Evolutionary conservation across 2,797 vertebrate genomes (phyloP).

Genomic region (Chlorospingus flavigularis): DNA sequence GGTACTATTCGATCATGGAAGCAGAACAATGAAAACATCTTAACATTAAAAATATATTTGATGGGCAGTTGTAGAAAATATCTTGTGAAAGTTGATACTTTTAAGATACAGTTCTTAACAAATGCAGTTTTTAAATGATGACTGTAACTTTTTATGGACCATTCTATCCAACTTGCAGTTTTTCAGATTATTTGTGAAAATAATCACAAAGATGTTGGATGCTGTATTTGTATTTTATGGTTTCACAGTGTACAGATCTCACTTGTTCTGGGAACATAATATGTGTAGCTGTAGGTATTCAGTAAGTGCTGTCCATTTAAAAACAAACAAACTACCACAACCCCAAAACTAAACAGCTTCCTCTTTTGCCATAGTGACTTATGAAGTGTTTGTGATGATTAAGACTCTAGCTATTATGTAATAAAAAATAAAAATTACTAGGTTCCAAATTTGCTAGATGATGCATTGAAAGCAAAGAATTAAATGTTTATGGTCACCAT

Average conservation of each 20-base stretch:
- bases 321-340: neutral
- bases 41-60: neutral
- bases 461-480: neutral
- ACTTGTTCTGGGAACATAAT: neutral
- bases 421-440: neutral
- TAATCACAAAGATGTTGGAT: neutral
- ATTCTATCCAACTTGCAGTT: neutral
- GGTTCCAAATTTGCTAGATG: neutral
- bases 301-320: neutral
- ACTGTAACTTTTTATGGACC: neutral
- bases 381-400: neutral
- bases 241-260: neutral
- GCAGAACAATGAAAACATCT: neutral
- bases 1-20: neutral
- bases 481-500: neutral
- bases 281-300: neutral
- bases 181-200: neutral
- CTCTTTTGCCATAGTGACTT: neutral
- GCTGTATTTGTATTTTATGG: neutral
- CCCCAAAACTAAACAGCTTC: neutral
- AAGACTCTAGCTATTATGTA: neutral
- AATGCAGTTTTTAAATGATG: neutral
- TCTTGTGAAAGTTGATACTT: neutral
- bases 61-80: neutral
- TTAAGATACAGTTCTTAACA: neutral